Evolutionary conservation across 2,888 invertebrate species (phyloP).

Genomic region (Lissocephala sabroskyi): DNA sequence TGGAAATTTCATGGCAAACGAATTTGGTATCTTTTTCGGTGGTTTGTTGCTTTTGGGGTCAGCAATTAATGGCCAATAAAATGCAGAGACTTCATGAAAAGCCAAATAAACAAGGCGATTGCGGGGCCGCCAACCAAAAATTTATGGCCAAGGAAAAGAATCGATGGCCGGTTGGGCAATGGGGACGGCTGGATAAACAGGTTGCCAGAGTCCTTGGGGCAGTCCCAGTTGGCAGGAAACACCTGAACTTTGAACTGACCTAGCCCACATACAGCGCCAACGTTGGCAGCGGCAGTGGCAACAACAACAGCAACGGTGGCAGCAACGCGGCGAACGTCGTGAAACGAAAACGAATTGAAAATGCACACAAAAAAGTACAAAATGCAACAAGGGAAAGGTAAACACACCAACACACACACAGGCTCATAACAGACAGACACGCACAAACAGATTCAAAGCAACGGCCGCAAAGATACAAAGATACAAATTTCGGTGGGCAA

Average conservation of each 20-base stretch:
- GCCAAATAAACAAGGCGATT: neutral
- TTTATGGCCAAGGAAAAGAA: too few relatives aligned
- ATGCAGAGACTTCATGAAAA: neutral
- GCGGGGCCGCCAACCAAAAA: neutral
- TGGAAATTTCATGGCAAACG: too few relatives aligned
- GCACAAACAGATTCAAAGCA: slow-evolving; percentile 10
- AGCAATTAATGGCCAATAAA: slow-evolving; percentile 4
- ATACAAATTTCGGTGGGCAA: slow-evolving; percentile 15
- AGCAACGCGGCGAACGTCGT: neutral
- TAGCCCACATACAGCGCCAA: slow-evolving; percentile 40
- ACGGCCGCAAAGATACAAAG: neutral
- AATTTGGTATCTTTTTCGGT: too few relatives aligned
- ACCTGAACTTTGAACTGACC: slow-evolving; percentile 60
- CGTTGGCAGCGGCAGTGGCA: slow-evolving; percentile 2
- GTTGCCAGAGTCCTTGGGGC: neutral
- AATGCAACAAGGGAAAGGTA: slow-evolving; percentile 45
- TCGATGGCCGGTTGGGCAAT: neutral
- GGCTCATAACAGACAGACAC: slow-evolving; percentile 2
- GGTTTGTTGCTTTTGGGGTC: slow-evolving; percentile 1
- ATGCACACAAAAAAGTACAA: slow-evolving; percentile 32
- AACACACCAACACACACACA: slow-evolving; percentile 18
- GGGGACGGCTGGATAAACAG: neutral
- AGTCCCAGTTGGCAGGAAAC: slow-evolving; percentile 19
- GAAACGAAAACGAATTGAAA: slow-evolving; percentile 26
- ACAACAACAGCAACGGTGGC: neutral